phyloP scores from a whole-genome alignment of 2,888 invertebrate species.

The Embidobia sp. region DNA sequence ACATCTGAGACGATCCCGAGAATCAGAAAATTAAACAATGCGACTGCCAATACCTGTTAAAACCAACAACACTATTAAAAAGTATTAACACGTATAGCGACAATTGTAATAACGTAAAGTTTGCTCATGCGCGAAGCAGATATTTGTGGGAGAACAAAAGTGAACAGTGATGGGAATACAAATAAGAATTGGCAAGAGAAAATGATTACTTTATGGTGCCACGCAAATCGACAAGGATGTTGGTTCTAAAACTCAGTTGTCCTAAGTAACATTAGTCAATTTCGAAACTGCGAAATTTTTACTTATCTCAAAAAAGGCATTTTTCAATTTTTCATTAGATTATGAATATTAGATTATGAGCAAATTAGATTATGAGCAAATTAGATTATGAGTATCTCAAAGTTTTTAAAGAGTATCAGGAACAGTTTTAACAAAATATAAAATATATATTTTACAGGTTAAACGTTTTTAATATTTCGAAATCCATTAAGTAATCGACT shows the following conservation, averaged over 20 bases:
- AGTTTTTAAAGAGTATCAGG: too few species aligned
- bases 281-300: too few species aligned
- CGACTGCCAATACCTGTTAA: slow-evolving; percentile 14
- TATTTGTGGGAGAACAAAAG: slow-evolving; percentile 30
- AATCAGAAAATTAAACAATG: slow-evolving; percentile 45
- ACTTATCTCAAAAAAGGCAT: too few species aligned
- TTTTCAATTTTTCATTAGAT: too few species aligned
- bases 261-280: not conserved
- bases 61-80: slow-evolving; percentile 3
- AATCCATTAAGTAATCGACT: slow-evolving; percentile 6
- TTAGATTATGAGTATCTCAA: too few species aligned
- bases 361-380: too few species aligned
- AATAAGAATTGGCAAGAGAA: slow-evolving; percentile 22
- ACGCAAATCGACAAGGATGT: slow-evolving; percentile 2
- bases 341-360: too few species aligned
- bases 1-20: slow-evolving; percentile 15
- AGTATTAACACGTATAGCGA: not conserved
- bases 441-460: too few species aligned
- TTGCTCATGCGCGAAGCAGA: slow-evolving; percentile 22
- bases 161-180: slow-evolving; percentile 26
- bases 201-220: slow-evolving; percentile 29
- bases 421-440: too few species aligned
- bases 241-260: slow-evolving; percentile 18
- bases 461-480: slow-evolving; percentile 4
- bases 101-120: slow-evolving; percentile 42